Base-by-base conservation (phyloP, 2,797 vertebrate genomes). In the Sebastes steindachneri region DNA sequence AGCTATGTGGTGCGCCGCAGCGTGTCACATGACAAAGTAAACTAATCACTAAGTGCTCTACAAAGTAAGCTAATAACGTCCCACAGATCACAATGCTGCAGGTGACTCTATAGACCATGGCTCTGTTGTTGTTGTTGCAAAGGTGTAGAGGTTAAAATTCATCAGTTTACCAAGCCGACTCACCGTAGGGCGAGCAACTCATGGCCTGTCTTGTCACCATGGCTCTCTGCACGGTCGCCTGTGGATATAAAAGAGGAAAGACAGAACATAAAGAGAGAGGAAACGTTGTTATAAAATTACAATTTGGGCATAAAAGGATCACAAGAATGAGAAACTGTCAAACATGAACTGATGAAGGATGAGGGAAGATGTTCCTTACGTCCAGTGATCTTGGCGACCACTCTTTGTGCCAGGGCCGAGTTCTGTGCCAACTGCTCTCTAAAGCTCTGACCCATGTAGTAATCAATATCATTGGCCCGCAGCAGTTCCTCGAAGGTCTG, bases 361-460 rank as follows among this genome's bases (percentile, higher is more conserved):
- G 8, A 6, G 23, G 26, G 23, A 48, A 26, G 37, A 21, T 5
- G 55, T 8, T 51, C 51, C 96, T 97, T 95, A 96, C 98, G 94
- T 81, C 96, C 96, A 0, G 93, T 97, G 88, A 99, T 97, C 91
- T 97, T 98, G 86, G 94, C 92, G 28, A 96, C 92, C 48, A 98
- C 94, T 75, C 96, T 94, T 17, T 97, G 96, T 7, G 95, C 95
- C 87, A 99, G 90, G 26, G 97, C 96, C 1, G 91, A 95, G 79
- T 96, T 97, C 90, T 97, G 97, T 15, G 96, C 93, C 28, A 99
- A 93, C 70, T 98, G 97, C 86, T 99, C 97, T 37, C 97, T 95
- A 79, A 99, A 98, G 90, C 97, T 97, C 94, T 98, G 97, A 7
- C 98, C 97, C 96, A 98, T 95, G 93, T 98, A 99, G 92, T 99